Conservation (phyloP, 2,888 invertebrate species). For the Cabera pusaria region DNA sequence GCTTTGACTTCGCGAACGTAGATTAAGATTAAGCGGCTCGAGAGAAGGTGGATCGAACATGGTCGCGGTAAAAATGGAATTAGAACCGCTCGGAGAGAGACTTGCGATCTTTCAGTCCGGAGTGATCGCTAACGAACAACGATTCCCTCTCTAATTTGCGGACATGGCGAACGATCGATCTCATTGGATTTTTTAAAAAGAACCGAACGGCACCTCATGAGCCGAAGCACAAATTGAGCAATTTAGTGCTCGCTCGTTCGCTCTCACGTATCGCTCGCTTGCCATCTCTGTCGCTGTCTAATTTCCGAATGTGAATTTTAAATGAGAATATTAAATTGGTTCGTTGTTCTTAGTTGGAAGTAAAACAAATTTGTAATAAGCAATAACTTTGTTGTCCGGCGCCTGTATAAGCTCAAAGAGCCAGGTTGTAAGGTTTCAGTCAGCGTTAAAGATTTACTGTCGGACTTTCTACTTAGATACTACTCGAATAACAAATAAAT, state of each 20-base stretch:
- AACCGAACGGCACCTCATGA: constrained; percentile 64
- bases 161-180: constrained; percentile 81
- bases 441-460: too few species aligned
- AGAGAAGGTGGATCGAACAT: constrained; percentile 5
- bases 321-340: constrained; percentile 43
- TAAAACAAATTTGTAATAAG: background rate
- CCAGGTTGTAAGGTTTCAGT: too few species aligned
- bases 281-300: constrained; percentile 49
- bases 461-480: too few species aligned
- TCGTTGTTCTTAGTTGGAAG: constrained; percentile 7
- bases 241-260: constrained; percentile 68
- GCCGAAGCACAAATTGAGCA: constrained; percentile 78
- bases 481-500: too few species aligned
- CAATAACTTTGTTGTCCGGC: background rate
- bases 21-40: constrained; percentile 52
- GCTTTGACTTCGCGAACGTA: constrained; percentile 64
- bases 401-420: too few species aligned
- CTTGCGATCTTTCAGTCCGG: constrained; percentile 42
- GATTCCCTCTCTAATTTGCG: constrained; percentile 81
- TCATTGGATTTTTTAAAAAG: constrained; percentile 80
- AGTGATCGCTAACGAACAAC: constrained; percentile 69
- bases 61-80: constrained; percentile 3
- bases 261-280: constrained; percentile 37
- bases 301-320: constrained; percentile 51
- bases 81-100: constrained; percentile 24